Evolutionary conservation across 35 echinoderm and acorn worm genomes (phyloP), one percentile per base, ranked within the genome.

Genomic region (Lytechinus pictus): DNA sequence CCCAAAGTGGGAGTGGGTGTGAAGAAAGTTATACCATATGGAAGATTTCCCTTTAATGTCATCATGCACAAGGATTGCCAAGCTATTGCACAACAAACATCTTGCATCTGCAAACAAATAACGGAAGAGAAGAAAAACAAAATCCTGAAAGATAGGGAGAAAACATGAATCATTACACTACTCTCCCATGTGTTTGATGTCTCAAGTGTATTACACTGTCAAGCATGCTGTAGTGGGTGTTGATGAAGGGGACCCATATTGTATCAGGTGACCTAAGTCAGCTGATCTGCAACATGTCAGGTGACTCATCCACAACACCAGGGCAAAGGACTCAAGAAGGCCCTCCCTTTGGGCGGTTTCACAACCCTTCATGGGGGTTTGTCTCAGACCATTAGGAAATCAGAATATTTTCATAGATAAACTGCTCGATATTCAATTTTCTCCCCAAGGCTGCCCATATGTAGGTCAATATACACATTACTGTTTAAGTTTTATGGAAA

Each of bases 361-460:
- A 71, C 66, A n/a, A 79, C 8, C n/a, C 66, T n/a, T n/a, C 21
- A 79, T 16, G 13, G 66, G 66, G 66, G 66, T 24, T 24, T 44
- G 33, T 79, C n/a, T 79, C 66, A 24, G 66, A 79, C 66, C 66
- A 79, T n/a, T 79, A 79, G 66, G 66, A 79, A 79, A 79, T 79
- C 16, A 79, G 66, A 79, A 79, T 79, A 79, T n/a, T 79, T 71
- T 0, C 19, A 79, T 24, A 79, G 19, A 79, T 79, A 79, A 24
- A 79, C 6, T 79, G 66, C 66, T 24, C n/a, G 12, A 79, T 79
- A 79, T 79, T 16, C 16, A 71, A 71, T 71, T 71, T 71, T 13
- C 19, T 6, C 13, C 13, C 61, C 14, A 6, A 21, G 9, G 61
- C 19, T 71, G 61, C 19, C 19, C 61, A 71, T 79, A 79, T 79